Base-by-base conservation (phyloP, 2,113 vertebrate species). In the Ibidorhyncha struthersii region DNA sequence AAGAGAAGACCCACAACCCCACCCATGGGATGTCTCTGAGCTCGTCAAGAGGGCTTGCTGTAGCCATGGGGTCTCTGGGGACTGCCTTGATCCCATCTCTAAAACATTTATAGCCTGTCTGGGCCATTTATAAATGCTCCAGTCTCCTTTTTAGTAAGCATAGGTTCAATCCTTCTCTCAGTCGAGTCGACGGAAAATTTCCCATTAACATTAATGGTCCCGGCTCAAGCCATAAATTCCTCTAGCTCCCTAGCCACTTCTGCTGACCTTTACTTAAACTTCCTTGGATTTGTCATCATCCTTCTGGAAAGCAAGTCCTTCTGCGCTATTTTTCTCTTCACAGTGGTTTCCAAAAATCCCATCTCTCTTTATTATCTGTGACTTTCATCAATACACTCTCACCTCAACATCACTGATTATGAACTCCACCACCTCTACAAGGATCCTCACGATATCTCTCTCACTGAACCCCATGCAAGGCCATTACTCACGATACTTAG, bases 221-320 rank as follows among this genome's bases (percentile, higher is more conserved):
- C 89, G 6, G 84, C 87, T 97, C 81, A 91, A 96, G 93, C 66
- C 89, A 96, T 96, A 94, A 95, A 97, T 96, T 96, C 96, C 93
- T 97, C 88, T 3, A 92, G 94, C 72, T 96, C 95, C 95, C 95
- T 25, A 96, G 95, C 88, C 95, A 78, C 74, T 96, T 92, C 58
- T 84, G 79, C 92, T 96, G 96, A 95, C 96, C 93, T 97, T 91
- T 96, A 73, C 77, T 97, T 96, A 96, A 97, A 96, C 91, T 92
- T 95, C 93, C 91, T 94, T 0, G 0, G 55, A 91, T 93, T 94
- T 96, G 94, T 95, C 81, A 94, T 82, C 70, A 88, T 94, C 63
- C 30, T 93, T 93, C 93, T 93, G 90, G 81, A 93, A 94, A 97
- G 86, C 65, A 67, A 96, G 81, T 50, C 61, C 17, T 93, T 61